Evolutionary conservation across 1,140 invertebrate species (phyloP).

Genomic region (Dendrolimus kikuchii): DNA sequence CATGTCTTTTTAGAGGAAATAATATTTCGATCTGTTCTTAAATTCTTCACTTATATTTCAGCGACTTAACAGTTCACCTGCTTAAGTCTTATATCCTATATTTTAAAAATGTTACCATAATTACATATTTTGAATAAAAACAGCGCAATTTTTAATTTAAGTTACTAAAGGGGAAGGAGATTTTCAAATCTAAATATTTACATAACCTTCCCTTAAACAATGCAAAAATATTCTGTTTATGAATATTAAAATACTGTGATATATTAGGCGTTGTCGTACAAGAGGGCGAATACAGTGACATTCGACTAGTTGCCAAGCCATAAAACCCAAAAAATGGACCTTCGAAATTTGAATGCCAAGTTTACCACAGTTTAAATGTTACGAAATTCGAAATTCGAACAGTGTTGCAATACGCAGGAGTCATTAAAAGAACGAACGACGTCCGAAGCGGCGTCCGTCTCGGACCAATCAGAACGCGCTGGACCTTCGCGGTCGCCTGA

Average conservation of each 20-base stretch:
- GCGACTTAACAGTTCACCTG: no score
- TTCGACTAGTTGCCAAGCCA: no score
- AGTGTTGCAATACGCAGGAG: constrained; percentile 38
- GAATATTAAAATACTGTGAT: constrained; percentile 1
- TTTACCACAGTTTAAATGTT: background rate
- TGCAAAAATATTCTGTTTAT: constrained; percentile 5
- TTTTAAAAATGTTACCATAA: no score
- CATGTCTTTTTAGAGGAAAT: no score
- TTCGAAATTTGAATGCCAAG: no score
- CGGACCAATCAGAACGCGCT: constrained; percentile 26
- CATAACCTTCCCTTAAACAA: background rate
- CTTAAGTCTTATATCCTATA: no score
- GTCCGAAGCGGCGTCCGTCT: constrained; percentile 30
- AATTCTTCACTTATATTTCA: no score
- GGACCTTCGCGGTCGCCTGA: constrained; percentile 23
- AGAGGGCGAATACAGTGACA: no score
- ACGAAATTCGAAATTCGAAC: constrained; percentile 12
- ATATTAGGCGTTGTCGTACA: background rate
- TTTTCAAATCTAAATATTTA: constrained; percentile 8
- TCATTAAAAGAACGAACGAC: constrained; percentile 37
- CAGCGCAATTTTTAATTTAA: no score
- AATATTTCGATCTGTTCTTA: no score
- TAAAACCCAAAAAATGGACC: no score
- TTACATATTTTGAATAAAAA: no score
- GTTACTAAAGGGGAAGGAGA: constrained; percentile 16